Evolutionary conservation across 2,888 invertebrate species (phyloP), one percentile per base, ranked within the genome.

Genomic region (Clivina fossor): DNA sequence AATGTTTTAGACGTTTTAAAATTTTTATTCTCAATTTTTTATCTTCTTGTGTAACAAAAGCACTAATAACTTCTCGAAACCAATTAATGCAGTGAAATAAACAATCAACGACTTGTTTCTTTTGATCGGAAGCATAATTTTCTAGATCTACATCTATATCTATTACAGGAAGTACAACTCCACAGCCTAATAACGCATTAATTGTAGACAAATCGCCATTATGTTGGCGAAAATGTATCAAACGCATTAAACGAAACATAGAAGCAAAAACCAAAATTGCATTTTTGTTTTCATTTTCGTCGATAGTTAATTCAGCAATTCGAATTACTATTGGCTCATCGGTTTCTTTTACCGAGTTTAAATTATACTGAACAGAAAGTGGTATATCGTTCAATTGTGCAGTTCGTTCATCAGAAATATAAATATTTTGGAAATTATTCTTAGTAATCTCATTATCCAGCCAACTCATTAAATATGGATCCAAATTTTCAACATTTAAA

Each of bases 131-230:
- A 60, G 80, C 79, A 64, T 79, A 77, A 56, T 80, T 78, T 58
- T 79, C 78, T 59, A 84, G 73, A 46, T 74, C 68, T 37, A 71
- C 65, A 57, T 80, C 76, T 30, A 78, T 67, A 60, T 84, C 80
- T 51, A 78, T 69, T 55, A 78, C 73, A 0, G 92, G 90, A 74
- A 93, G 76, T 33, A 88, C 76, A 57, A 94, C 74, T 4, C 86
- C 81, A 71, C 89, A 89, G n/a, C 91, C 93, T 32, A 94, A 76
- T 49, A 94, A 75, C 8, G 89, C 90, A 74, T 93, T 88, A 58
- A 95, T 89, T 43, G 80, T 80, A 47, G 83, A 81, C 58, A 94
- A 76, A 67, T 85, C 79, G 13, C 83, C 84, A 48, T 82, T 74
- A 68, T 83, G 77, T 60, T 82, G 80, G 58, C 78, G 79, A 57